Percentiles rank a stretch among this genome's conserved stretches.
Evolutionary conservation across 2,797 vertebrate genomes (phyloP).

Genomic region (Malacoctenus gilli): DNA sequence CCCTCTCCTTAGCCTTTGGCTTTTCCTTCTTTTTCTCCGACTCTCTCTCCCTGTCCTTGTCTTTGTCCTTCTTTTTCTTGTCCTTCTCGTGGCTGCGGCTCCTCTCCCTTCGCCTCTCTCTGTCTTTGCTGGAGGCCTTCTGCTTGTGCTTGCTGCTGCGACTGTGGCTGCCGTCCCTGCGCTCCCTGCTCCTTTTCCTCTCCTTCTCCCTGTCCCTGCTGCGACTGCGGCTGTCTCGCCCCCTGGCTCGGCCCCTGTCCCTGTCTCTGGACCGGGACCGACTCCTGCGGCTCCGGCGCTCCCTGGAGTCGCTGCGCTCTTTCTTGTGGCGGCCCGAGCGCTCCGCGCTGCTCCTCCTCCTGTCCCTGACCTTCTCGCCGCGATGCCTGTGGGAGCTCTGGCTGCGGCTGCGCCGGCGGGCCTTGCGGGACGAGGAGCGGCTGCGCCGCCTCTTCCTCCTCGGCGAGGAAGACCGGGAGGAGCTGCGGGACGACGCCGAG

Average conservation of each 20-base stretch:
- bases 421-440: conserved; percentile 86
- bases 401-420: conserved; percentile 89
- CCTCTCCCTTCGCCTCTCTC: conserved; percentile 88
- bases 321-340: conserved; percentile 85
- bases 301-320: conserved; percentile 86
- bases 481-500: conserved; percentile 90
- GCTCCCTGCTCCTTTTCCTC: conserved; percentile 87
- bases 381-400: conserved; percentile 88
- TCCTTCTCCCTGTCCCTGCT: conserved; percentile 87
- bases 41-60: conserved; percentile 84
- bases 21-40: conserved; percentile 84
- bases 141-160: conserved; percentile 90
- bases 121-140: conserved; percentile 90
- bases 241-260: conserved; percentile 81
- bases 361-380: conserved; percentile 86
- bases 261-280: conserved; percentile 88
- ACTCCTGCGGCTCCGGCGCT: conserved; percentile 82
- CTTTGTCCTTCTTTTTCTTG: conserved; percentile 89
- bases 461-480: conserved; percentile 91
- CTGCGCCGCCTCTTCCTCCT: conserved; percentile 91
- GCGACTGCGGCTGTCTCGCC: conserved; percentile 83
- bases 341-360: conserved; percentile 86
- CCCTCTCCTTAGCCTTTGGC: conserved; percentile 78
- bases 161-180: conserved; percentile 85
- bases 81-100: conserved; percentile 90